Evolutionary conservation across 2,888 invertebrate species (phyloP), one percentile per base, ranked within the genome.

Genomic region (Criorhina ranunculi): DNA sequence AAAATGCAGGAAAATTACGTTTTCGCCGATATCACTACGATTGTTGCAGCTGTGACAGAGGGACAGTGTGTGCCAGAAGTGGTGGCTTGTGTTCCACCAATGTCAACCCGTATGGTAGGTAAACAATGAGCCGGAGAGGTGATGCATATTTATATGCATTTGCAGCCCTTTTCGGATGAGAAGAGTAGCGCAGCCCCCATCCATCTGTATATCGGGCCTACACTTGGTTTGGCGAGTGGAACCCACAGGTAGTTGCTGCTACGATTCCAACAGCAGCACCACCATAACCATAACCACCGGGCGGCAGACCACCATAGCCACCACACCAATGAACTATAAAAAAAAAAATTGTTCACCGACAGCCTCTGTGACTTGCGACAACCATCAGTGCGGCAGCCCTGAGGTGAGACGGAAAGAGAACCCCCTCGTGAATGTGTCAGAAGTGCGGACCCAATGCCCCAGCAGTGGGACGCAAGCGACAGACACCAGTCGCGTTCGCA

Each of bases 231-330:
- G 44, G 15, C 6, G 37, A 33, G 24, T 24, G 46, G 83, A 83
- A 83, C 83, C 83, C 83, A 83, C 83, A 83, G 83, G 83, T 83
- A 83, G 83, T 79, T 72, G 77, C 66, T 76, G 76, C 57, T 46
- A 46, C 17, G 59, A 49, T 33, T 77, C 51, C 60, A 60, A 31
- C 67, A 53, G 49, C 67, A 51, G 44, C 57, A 72, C 60, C 76
- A 82, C 64, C 33, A 72, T 70, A 51, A 60, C 53, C 51, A 17
- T 7, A 31, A 33, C 24, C 15, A 24, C 57, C 42, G 15, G 12
- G 33, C 42, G 15, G 12, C 40, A 77, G 70, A 77, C 81, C 77
- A 75, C 80, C 80, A 59, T 57, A 66, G 67, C 64, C n/a, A 57
- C 19, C 69, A 62, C 64, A 62, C 64, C 77, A 72, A 53, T 67